Evolutionary conservation across 2,888 invertebrate genomes (phyloP), one percentile per base, ranked within the genome.

Genomic region (Mallateleia sp.): DNA sequence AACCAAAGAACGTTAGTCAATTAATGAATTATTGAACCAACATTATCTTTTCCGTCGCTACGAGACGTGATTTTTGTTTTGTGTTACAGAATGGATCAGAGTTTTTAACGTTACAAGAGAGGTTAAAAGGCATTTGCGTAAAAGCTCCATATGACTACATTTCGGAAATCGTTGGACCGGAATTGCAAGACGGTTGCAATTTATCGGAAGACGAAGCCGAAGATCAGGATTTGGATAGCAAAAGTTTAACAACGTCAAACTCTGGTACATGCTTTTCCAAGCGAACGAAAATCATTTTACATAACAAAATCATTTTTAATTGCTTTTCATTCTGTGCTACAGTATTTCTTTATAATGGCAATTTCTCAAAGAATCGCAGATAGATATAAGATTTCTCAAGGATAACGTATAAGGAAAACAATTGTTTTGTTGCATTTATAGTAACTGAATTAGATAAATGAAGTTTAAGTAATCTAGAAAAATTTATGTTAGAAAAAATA

Each of bases 1-100:
- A 97, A 95, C 96, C 96, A 78, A 97, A 97, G 94, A 93, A 94
- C 91, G 95, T 96, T 91, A 95, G 95, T 94, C 20, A 15, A 72
- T 66, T 38, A 50, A 38, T 38, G 15, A 56, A 22, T 56, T 15
- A 32, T 20, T 50, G 54, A 54, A 82, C 75, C 38, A 56, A 14
- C 8, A 42, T 47, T 47, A 47, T 42, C 32, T 34, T 58, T 8
- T 8, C 28, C 8, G 8, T 6, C 28, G 7, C 22, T 24, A 5
- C 22, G 22, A 60, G 42, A 22, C 7, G 25, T n/a, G 25, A 47
- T 72, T 38, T 20, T 42, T 50, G 28, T 11, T 56, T 42, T 66
- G 7, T 64, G 20, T 79, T 85, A n/a, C 79, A 95, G 95, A 93
- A 91, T 89, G 92, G 91, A 82, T 88, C 93, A 74, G 95, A 94